Base-by-base conservation (phyloP, 2,113 vertebrate species). In the Channa maculata region DNA sequence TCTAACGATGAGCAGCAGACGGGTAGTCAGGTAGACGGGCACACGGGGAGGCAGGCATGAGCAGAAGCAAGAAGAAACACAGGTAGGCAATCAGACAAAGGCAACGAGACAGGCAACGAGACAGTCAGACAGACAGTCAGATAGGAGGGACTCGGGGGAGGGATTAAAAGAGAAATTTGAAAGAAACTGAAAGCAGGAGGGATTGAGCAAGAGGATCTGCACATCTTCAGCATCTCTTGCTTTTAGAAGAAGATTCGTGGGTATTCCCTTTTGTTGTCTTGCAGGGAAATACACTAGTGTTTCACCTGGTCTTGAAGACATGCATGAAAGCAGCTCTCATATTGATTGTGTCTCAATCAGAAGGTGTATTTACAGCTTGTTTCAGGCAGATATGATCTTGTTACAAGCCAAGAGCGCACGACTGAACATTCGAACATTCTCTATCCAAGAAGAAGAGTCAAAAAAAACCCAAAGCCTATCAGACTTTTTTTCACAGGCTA, bases 111-210 rank as follows among this genome's bases (percentile, higher is more conserved):
- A 87, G 84, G 65, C 82, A 83, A 73, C 7, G 38, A 84, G 89
- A 74, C 72, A 77, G 82, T 64, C 73, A 64, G 78, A 82, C 79
- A 84, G 82, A 77, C 78, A 73, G 80, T 71, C 54, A 43, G 88
- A 84, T 68, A 57, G 83, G 65, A 75, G 67, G 79, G 41, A 75
- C 89, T 87, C 80, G 2, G 45, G 88, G 84, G 86, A 86, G 65
- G 82, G 77, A 85, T 87, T 89, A 83, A 87, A 82, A 74, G 75
- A 72, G 73, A 78, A 75, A 88, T 86, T 33, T 88, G 66, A 86
- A 83, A 76, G 77, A 80, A 82, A 83, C 63, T 65, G 69, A 62
- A 71, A 61, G 79, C 52, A 44, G 75, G 71, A 82, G 75, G 80
- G 59, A 71, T 79, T 62, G 72, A 81, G 80, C 51, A 58, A 51